Percentiles rank a stretch among this genome's conserved stretches.
Evolutionary conservation across 92 coral and sea anemone genomes (phyloP).

Genomic region (Hydrozoanthus gracilis): DNA sequence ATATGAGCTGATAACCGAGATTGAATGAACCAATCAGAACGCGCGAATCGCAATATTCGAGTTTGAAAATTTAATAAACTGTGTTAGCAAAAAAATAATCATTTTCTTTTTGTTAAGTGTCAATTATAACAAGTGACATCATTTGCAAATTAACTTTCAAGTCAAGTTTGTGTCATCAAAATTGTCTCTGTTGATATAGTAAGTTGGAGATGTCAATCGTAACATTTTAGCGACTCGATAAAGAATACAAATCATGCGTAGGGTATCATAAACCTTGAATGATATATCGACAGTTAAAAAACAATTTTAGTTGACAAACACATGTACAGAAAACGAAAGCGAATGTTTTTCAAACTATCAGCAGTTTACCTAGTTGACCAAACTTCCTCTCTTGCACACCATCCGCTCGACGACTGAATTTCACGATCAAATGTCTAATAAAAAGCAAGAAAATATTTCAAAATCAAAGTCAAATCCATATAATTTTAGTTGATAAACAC

Average conservation of each 20-base stretch:
- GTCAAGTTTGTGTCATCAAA: conserved; percentile 1
- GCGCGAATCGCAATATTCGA: no score
- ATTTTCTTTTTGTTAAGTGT: neutral
- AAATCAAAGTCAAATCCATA: conserved; percentile 27
- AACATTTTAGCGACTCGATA: neutral
- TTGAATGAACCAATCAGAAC: no score
- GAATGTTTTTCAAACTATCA: no score
- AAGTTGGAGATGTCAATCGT: neutral
- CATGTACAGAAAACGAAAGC: no score
- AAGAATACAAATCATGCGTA: neutral
- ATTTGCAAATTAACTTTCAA: neutral
- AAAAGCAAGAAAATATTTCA: conserved; percentile 20
- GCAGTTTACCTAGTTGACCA: neutral
- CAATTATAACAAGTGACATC: neutral
- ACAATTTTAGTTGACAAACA: no score
- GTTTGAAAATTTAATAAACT: no score
- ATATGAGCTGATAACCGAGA: no score
- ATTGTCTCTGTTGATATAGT: neutral
- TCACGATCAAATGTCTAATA: conserved; percentile 23
- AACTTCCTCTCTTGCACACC: conserved; percentile 5
- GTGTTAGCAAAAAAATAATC: neutral
- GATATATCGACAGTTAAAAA: no score
- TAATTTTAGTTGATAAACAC: neutral
- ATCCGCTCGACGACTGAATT: conserved; percentile 10
- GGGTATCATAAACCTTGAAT: neutral